Evolutionary conservation across 2,797 vertebrate genomes (phyloP).

Genomic region (Enteromius trimaculatus): DNA sequence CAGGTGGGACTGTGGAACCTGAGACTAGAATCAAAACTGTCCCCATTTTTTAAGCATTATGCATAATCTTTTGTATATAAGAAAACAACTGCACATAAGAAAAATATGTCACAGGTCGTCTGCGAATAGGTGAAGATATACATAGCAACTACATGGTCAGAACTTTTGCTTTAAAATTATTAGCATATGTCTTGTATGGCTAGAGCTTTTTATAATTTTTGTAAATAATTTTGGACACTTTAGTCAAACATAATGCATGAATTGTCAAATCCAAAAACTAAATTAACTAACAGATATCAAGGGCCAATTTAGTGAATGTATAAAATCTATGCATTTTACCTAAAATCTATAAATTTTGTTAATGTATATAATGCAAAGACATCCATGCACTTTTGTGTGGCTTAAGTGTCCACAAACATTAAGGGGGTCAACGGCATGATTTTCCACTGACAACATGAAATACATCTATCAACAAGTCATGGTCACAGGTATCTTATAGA

Average conservation of each 20-base stretch:
- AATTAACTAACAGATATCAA: neutral
- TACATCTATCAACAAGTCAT: neutral
- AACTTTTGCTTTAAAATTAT: neutral
- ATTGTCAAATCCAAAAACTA: neutral
- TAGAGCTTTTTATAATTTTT: no score
- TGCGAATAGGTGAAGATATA: neutral
- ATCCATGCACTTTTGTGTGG: neutral
- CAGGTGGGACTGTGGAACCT: slow-evolving; percentile 4
- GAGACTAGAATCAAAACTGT: neutral
- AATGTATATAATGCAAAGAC: neutral
- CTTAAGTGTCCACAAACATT: neutral
- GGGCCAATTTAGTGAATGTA: neutral
- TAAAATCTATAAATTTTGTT: no score
- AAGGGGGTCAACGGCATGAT: neutral
- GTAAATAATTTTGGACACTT: neutral
- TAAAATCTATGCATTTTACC: neutral
- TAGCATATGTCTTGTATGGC: neutral
- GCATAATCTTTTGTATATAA: neutral
- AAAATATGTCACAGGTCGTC: neutral
- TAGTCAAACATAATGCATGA: neutral
- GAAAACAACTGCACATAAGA: neutral
- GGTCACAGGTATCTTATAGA: slow-evolving; percentile 6
- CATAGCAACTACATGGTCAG: neutral
- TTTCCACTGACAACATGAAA: slow-evolving; percentile 3
- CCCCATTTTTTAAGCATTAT: neutral